Base-by-base conservation (phyloP, 2,888 invertebrate species). In the Lithophane socia region DNA sequence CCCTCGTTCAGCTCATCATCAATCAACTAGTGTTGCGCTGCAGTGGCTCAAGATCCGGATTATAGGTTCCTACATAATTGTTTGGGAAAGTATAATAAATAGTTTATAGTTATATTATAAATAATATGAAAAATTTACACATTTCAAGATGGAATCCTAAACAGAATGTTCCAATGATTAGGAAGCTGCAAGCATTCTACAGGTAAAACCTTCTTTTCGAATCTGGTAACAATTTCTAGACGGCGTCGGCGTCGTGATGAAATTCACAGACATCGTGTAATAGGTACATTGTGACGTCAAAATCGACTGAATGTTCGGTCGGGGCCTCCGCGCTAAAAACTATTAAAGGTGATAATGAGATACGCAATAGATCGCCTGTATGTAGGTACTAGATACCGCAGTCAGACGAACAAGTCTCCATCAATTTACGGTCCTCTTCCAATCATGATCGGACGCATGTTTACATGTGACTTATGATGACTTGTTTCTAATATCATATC, bases 281-380 rank as follows among this genome's bases (percentile, higher is more conserved):
- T 77, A 85, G 63, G 54, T 83, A 89, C 75, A 73, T 80, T 85
- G 80, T 89, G 88, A 89, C 91, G 90, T 88, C 88, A 88, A 88
- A 87, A 83, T 86, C 80, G 75, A 87, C 76, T 87, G 87, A 89
- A 88, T 84, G 79, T 84, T 82, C 86, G 73, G 75, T 84, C 83
- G 88, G 88, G 90, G 91, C 91, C 90, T 84, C 84, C 84, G 85
- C 85, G 91, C 92, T 92, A 91, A 92, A 90, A 92, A 90, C 92
- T 91, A 90, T 90, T 89, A 86, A 83, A 93, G 91, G 93, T 93
- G 93, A 92, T 93, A 93, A 93, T 93, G 86, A 92, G 83, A 89
- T 90, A 82, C 88, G 91, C 90, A 92, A 91, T 86, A 85, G 77
- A 85, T 75, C 83, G 82, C 82, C 76, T 85, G 61, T 21, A 52